These are phyloP conservation scores for Petroica traversi DNA, from an alignment of 2,113 vertebrate genomes.

Conservation along the genomic window DNA sequence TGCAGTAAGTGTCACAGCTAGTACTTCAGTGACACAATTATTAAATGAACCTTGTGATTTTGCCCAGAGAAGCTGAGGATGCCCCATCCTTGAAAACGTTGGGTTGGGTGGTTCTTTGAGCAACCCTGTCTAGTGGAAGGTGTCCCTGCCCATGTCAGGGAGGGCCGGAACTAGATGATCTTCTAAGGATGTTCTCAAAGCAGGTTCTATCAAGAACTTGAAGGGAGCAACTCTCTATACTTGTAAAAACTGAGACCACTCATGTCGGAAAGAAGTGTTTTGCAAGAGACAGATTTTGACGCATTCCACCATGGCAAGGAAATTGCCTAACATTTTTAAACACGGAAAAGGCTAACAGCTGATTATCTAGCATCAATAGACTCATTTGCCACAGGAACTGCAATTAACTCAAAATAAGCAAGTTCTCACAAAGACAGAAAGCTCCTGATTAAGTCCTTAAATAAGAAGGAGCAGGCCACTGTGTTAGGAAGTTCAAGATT, in stretches of 20 bases:
- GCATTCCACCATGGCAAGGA: not conserved
- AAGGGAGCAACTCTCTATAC: not conserved
- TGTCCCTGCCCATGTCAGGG: not conserved
- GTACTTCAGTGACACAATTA: not conserved
- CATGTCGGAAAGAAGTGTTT: not conserved
- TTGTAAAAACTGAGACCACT: not conserved
- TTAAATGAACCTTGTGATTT: not conserved
- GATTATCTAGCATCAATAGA: not conserved
- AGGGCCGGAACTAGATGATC: not conserved
- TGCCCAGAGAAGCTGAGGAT: not conserved
- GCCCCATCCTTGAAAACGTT: not conserved
- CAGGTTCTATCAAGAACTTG: not conserved
- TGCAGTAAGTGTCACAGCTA: not conserved
- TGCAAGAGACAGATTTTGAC: not conserved
- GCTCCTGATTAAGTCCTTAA: not conserved
- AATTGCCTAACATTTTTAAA: not conserved
- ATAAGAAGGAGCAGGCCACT: not conserved
- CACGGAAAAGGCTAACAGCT: not conserved
- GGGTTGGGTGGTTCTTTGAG: not conserved
- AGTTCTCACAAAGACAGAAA: not conserved
- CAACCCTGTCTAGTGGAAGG: fast-evolving
- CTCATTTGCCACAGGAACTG: not conserved
- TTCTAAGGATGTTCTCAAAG: not conserved
- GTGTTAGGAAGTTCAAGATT: not conserved
- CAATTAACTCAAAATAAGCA: not conserved